A percentile compares a stretch with the other conserved stretches of the same genome.
phyloP scores from a whole-genome alignment of 2,113 vertebrate species.

The Prietella phreatophila region DNA sequence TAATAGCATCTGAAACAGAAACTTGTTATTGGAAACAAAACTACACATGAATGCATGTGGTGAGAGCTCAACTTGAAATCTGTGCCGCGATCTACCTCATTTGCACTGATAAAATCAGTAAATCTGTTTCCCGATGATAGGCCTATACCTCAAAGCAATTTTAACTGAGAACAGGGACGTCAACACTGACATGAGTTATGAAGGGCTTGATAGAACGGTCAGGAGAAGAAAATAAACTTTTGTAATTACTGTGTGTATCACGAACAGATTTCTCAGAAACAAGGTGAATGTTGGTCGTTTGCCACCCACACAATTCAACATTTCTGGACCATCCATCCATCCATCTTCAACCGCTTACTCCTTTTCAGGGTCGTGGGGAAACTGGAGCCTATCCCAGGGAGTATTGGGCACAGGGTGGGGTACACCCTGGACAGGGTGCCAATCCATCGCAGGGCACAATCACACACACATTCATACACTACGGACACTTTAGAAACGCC shows the following conservation, averaged over 20 bases:
- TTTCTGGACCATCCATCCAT: not conserved
- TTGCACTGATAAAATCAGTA: slow-evolving; percentile 47
- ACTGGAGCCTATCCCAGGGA: no score
- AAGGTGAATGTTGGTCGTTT: not conserved
- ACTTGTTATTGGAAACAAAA: not conserved
- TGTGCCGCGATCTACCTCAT: not conserved
- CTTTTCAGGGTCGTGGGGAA: no score
- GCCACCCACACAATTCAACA: not conserved
- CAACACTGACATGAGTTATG: slow-evolving; percentile 17
- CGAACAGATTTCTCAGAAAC: not conserved
- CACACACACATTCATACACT: no score
- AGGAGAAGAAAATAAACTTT: not conserved
- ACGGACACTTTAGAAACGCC: no score
- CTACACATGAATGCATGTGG: not conserved
- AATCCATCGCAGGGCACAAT: no score
- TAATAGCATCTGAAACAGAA: not conserved
- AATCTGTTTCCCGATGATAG: slow-evolving; percentile 36
- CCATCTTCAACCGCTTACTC: no score
- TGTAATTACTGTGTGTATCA: slow-evolving; percentile 1
- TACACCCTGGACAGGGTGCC: no score
- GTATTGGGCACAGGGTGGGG: no score
- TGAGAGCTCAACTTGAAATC: not conserved
- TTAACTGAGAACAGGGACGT: slow-evolving; percentile 22
- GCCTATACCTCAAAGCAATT: slow-evolving; percentile 19
- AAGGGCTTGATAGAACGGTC: not conserved